A percentile compares a stretch with the other conserved stretches of the same genome.
These are phyloP conservation scores for Trissolcus japonicus DNA, from an alignment of 2,888 invertebrate genomes.

Conservation along the genomic window DNA sequence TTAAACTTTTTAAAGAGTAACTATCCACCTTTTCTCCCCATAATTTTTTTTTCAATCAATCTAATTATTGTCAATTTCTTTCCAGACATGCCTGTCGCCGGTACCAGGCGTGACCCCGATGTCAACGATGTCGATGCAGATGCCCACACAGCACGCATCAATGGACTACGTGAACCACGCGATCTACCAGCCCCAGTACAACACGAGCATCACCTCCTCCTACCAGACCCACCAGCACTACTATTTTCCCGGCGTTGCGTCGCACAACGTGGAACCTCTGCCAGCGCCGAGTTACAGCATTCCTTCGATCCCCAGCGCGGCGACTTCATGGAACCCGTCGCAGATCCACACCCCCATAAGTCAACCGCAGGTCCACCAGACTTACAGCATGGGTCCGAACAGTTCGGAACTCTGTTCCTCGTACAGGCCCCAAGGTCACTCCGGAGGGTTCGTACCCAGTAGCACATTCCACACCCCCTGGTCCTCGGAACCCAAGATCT, in stretches of 20 bases:
- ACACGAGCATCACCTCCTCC: conserved; percentile 57
- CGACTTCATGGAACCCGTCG: conserved; percentile 60
- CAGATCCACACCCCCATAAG: conserved; percentile 53
- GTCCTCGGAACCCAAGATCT: conserved; percentile 62
- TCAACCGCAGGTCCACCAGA: conserved; percentile 60
- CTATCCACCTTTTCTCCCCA: too few species aligned
- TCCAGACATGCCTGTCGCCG: conserved; percentile 68
- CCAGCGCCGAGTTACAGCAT: conserved; percentile 64
- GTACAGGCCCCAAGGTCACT: conserved; percentile 61
- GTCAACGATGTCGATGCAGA: conserved; percentile 65
- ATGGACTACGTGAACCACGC: conserved; percentile 66
- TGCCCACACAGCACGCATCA: conserved; percentile 63
- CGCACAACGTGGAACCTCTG: conserved; percentile 64
- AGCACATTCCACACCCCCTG: conserved; percentile 57
- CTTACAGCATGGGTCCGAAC: conserved; percentile 66
- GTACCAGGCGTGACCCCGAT: conserved; percentile 67
- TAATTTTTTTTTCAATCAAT: background rate
- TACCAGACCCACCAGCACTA: conserved; percentile 62
- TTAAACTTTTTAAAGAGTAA: too few species aligned
- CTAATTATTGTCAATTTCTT: background rate
- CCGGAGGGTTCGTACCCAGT: conserved; percentile 54
- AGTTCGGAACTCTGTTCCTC: conserved; percentile 64
- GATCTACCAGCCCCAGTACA: conserved; percentile 64
- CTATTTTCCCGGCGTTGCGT: conserved; percentile 64
- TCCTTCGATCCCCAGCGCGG: conserved; percentile 49